A percentile compares a stretch with the other conserved stretches of the same genome.
phyloP scores from a whole-genome alignment of 2,113 vertebrate species.

The Rana temporaria region DNA sequence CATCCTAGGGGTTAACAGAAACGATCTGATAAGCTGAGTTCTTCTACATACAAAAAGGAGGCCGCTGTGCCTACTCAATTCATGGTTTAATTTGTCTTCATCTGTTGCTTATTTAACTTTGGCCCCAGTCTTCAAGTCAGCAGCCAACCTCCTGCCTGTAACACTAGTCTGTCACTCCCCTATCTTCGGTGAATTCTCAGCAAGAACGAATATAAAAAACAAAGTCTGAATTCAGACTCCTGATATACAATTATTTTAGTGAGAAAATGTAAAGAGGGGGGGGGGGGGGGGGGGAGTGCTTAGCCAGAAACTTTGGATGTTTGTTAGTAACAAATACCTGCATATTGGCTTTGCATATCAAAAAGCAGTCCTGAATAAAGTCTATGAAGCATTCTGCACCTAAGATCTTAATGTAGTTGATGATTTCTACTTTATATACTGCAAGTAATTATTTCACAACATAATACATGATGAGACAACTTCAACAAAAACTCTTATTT shows the following conservation, averaged over 20 bases:
- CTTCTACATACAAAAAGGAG: conserved; percentile 15
- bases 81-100: conserved; percentile 51
- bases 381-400: too few relatives aligned
- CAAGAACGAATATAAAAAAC: conserved; percentile 19
- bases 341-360: too few relatives aligned
- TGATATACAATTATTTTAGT: conserved; percentile 10
- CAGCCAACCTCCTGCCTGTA: conserved; percentile 49
- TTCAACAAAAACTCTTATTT: too few relatives aligned
- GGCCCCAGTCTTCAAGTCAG: conserved; percentile 30
- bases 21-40: background rate
- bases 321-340: too few relatives aligned
- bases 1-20: conserved; percentile 27
- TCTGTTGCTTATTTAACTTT: conserved; percentile 52
- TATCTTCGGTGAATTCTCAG: conserved; percentile 31
- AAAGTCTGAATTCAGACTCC: background rate
- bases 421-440: too few relatives aligned
- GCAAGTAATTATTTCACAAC: too few relatives aligned
- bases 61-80: conserved; percentile 31
- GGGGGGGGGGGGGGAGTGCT: too few relatives aligned
- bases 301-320: background rate
- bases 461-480: too few relatives aligned
- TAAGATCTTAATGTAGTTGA: too few relatives aligned
- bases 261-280: background rate
- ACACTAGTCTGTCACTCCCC: conserved; percentile 43
- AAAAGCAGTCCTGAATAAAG: too few relatives aligned